A percentile compares a stretch with the other conserved stretches of the same genome.
These are phyloP conservation scores for Falco peregrinus DNA, from an alignment of 2,797 vertebrate species.

Conservation along the genomic window DNA sequence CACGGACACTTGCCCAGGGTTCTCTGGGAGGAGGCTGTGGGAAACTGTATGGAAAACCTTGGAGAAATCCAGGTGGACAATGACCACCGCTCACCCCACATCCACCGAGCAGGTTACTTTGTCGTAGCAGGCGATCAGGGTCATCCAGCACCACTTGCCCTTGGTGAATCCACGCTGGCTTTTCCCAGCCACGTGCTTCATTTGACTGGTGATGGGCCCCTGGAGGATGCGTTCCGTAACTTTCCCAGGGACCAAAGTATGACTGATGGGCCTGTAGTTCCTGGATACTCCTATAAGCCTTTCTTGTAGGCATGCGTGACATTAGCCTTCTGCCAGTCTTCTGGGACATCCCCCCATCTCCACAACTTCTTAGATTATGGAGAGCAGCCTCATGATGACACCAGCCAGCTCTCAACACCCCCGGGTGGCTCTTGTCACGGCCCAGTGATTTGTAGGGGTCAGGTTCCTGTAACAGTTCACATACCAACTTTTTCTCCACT, in stretches of 20 bases:
- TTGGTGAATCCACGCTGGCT: neutral
- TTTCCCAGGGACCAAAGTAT: neutral
- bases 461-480: too few species aligned
- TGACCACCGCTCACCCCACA: rapidly evolving
- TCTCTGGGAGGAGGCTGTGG: neutral
- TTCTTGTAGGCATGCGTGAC: too few species aligned
- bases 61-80: neutral
- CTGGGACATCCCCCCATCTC: too few species aligned
- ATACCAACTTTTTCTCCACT: neutral
- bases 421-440: too few species aligned
- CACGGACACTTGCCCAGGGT: rapidly evolving
- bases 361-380: too few species aligned
- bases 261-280: neutral
- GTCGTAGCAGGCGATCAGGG: neutral
- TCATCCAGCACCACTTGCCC: neutral
- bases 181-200: neutral
- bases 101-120: neutral
- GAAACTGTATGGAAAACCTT: neutral
- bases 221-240: neutral
- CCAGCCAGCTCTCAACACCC: too few species aligned
- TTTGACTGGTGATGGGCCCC: neutral
- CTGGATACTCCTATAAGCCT: neutral
- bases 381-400: too few species aligned
- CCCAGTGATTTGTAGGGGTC: too few species aligned
- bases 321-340: too few species aligned